Evolutionary conservation across 2,113 vertebrate species (phyloP), one percentile per base, ranked within the genome.

Genomic region (Conger conger): DNA sequence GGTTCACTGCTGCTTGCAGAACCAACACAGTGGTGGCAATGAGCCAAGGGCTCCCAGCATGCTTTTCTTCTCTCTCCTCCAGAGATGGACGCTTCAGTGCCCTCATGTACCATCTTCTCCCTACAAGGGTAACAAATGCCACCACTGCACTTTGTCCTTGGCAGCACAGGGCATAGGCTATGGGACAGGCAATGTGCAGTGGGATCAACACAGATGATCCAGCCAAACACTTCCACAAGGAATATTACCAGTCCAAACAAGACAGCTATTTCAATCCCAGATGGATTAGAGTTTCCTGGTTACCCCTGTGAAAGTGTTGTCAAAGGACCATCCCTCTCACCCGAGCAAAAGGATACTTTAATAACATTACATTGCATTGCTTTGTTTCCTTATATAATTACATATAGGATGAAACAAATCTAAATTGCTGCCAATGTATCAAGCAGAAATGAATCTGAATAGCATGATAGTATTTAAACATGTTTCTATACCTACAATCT

Each of bases 121-220:
- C 88, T 92, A 92, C 91, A 92, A 90, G 92, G 91, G 85, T 80
- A 90, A 87, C 85, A 87, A 89, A 87, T 86, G 90, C 88, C 88
- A 87, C 82, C 86, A 87, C 91, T 85, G 80, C 86, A 86, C 85
- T 87, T 85, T 90, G 91, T 90, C 90, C 93, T 93, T 94, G 93
- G 91, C 88, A 88, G 60, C 20, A 63, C 87, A 87, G 90, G 89
- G 86, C 91, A 92, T 91, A 87, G 79, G 82, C 50, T 76, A 17
- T 82, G 88, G 91, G 86, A 92, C 92, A 91, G 81, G 35, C 85
- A 89, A 90, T 92, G 82, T 90, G 91, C 82, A 82, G 79, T 79
- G 35, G 84, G 85, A 86, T 88, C n/a, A 87, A 45, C 57, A 42
- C 57, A 79, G 68, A 68, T 30, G 37, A 33, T 60, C 57, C 79